Conservation (phyloP, 2,113 vertebrate species). For the Carettochelys insculpta region DNA sequence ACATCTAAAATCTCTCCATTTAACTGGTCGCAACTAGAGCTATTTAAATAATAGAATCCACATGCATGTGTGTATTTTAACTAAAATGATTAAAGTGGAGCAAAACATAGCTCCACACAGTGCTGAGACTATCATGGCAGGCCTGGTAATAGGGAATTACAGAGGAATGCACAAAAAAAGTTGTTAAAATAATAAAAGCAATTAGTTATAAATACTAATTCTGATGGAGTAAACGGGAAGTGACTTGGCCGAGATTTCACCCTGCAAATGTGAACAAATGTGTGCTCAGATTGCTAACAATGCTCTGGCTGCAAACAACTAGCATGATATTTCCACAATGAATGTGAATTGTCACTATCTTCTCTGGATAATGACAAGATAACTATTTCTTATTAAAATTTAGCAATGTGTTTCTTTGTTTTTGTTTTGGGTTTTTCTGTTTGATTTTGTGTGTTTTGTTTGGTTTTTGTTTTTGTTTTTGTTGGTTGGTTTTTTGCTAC, state of each 20-base stretch:
- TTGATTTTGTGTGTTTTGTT: too few species aligned
- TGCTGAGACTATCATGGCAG: background rate
- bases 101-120: background rate
- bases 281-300: background rate
- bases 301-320: background rate
- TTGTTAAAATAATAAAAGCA: background rate
- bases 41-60: background rate
- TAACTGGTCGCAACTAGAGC: background rate
- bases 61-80: background rate
- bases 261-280: background rate
- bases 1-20: background rate
- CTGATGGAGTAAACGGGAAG: background rate
- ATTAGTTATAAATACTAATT: background rate
- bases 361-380: rapidly evolving
- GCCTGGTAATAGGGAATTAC: background rate
- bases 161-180: background rate
- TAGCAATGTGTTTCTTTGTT: background rate
- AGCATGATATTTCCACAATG: background rate
- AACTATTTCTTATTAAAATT: background rate
- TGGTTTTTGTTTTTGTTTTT: background rate
- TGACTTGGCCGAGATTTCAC: background rate
- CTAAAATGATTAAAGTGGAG: background rate
- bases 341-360: background rate
- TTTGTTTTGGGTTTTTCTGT: background rate
- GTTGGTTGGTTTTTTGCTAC: background rate